phyloP scores from a whole-genome alignment of 2,797 vertebrate genomes.

The Schizopygopsis malacanthus region DNA sequence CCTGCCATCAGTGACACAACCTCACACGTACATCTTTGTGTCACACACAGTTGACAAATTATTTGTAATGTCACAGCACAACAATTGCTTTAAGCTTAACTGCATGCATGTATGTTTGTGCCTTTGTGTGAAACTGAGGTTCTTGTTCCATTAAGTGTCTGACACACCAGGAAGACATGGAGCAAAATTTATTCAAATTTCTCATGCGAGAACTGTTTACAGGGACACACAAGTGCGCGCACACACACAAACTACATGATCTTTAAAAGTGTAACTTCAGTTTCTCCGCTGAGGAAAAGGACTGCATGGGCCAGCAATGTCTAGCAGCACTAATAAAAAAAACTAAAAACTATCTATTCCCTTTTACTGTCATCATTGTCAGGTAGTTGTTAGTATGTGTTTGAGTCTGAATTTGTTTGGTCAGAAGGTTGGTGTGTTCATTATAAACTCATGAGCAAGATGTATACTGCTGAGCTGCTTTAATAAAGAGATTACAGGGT shows the following conservation, averaged over 20 bases:
- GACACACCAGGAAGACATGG: conserved; percentile 39
- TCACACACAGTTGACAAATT: conserved; percentile 29
- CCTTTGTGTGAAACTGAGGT: conserved; percentile 2
- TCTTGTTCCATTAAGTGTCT: conserved; percentile 40
- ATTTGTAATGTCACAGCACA: conserved; percentile 23
- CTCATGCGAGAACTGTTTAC: conserved; percentile 22
- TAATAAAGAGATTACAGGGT: conserved; percentile 40
- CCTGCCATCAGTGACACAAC: conserved; percentile 7
- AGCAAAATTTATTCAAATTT: conserved; percentile 39
- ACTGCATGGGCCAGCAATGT: neutral
- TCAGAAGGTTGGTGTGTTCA: neutral
- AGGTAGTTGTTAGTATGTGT: neutral
- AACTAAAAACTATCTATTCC: neutral
- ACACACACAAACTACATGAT: neutral
- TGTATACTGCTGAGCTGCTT: neutral
- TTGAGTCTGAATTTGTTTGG: neutral
- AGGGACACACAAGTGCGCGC: neutral
- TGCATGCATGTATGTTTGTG: neutral
- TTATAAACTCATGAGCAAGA: neutral
- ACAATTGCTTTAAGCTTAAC: conserved; percentile 19
- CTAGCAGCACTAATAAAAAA: neutral
- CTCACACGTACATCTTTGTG: neutral
- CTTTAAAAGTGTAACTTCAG: neutral
- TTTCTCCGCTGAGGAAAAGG: neutral
- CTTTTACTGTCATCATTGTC: neutral